phyloP scores from a whole-genome alignment of 1,140 invertebrate genomes.

The Drosophila melanica region DNA sequence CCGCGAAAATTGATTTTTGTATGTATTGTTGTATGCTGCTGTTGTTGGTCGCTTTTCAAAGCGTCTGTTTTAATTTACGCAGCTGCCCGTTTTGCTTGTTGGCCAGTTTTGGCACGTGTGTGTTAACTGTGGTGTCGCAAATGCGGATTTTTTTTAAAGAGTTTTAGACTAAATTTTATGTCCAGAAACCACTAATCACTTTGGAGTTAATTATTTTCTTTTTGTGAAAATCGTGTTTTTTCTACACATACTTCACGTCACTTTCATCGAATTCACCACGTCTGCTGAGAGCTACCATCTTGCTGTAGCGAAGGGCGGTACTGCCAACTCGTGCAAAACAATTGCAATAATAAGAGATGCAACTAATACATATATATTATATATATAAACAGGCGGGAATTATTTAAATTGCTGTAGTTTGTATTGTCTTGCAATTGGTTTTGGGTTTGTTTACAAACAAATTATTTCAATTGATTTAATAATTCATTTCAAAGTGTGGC shows the following conservation, averaged over 20 bases:
- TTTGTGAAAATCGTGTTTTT: constrained; percentile 66
- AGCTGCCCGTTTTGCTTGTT: constrained; percentile 31
- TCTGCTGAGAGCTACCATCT: constrained; percentile 57
- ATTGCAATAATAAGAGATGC: constrained; percentile 3
- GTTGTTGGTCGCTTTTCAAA: constrained; percentile 47
- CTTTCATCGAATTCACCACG: constrained; percentile 71
- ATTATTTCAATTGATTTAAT: not conserved
- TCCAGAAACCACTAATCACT: constrained; percentile 15
- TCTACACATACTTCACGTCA: constrained; percentile 72
- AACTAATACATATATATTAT: not conserved
- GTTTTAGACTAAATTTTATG: not conserved
- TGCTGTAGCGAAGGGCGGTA: constrained; percentile 9
- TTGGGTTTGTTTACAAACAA: not conserved
- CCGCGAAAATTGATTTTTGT: constrained; percentile 72
- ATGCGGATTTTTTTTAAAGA: not conserved
- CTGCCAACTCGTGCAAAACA: constrained; percentile 49
- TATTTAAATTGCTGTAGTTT: constrained; percentile 15
- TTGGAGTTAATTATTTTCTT: constrained; percentile 31
- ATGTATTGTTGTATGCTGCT: constrained; percentile 47
- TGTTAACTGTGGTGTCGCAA: constrained; percentile 3
- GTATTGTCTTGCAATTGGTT: not conserved
- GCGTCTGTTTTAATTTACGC: constrained; percentile 52
- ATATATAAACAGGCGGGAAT: constrained; percentile 1
- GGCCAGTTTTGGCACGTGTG: not conserved
- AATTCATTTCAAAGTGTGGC: constrained; percentile 15